Evolutionary conservation across 2,797 vertebrate species (phyloP), one percentile per base, ranked within the genome.

Genomic region (Sparidentex hasta): DNA sequence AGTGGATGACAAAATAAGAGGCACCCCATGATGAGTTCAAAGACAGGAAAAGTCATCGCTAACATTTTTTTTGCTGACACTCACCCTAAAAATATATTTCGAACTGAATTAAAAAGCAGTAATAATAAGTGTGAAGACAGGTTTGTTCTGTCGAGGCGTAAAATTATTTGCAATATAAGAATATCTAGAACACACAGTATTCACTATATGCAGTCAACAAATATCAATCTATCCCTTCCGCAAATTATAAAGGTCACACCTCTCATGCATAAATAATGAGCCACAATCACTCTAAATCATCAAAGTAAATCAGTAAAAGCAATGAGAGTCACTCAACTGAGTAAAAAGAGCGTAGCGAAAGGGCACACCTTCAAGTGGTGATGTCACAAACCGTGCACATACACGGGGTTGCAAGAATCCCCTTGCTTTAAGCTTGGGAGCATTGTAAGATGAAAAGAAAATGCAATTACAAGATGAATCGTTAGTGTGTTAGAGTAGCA

Each of bases 401-500:
- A 83, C 47, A 86, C 33, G 7, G 57, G 62, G 59, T 55, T 3
- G 5, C 74, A 91, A 81, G 68, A 62, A 44, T 56, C 41, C 8
- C 47, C 13, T n/a, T 59, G 80, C 71, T 56, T 77, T 75, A 63
- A 67, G 66, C 73, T 74, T 74, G 78, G 73, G 18, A 25, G 76
- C 65, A 50, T 78, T 71, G 54, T 41, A 46, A 83, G 3, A 67
- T 65, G 27, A 56, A 87, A 71, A 76, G 41, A 84, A 83, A 81
- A 87, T 48, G 58, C 51, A 81, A 41, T 62, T 29, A 80, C 6
- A 70, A 61, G 2, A 66, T 63, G 8, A 69, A 56, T 78, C 47
- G 85, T 89, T 89, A 90, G 88, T 88, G 17, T 25, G 76, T 86
- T 73, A 88, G 72, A 77, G 66, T 1, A 62, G 33, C 8, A 29